phyloP scores from a whole-genome alignment of 2,113 vertebrate genomes.

The Daboia siamensis region DNA sequence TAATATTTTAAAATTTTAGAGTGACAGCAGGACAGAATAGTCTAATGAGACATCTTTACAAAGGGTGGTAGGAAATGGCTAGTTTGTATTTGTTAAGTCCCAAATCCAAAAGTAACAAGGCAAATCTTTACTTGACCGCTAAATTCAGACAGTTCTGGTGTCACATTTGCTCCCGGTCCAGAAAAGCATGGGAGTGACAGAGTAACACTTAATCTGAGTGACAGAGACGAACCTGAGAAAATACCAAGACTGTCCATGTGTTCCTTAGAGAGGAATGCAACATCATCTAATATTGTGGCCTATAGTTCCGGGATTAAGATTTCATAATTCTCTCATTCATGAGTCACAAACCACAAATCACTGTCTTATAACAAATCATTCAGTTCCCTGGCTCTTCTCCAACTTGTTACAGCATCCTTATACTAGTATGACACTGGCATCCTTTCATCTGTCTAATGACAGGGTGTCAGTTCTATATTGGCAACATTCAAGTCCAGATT shows the following conservation, averaged over 20 bases:
- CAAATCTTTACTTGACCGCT: not conserved
- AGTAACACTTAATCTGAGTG: not conserved
- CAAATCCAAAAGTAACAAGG: not conserved
- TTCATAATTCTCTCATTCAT: not conserved
- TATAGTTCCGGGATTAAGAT: not conserved
- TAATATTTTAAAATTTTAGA: not conserved
- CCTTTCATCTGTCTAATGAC: not conserved
- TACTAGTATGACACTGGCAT: not conserved
- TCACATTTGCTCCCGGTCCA: not conserved
- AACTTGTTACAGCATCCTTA: not conserved
- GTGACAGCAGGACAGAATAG: not conserved
- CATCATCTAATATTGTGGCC: not conserved
- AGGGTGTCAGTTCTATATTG: not conserved
- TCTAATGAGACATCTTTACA: not conserved
- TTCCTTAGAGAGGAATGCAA: not conserved
- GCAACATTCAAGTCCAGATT: not conserved
- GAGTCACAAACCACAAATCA: not conserved
- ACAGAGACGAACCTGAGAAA: not conserved
- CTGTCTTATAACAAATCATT: not conserved
- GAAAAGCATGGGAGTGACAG: not conserved
- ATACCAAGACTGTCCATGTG: not conserved
- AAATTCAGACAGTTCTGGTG: not conserved
- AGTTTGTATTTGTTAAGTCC: not conserved
- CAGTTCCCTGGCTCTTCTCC: not conserved
- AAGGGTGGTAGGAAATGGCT: not conserved